phyloP scores from a whole-genome alignment of 2,888 invertebrate species.

The Lochmaea capreae region DNA sequence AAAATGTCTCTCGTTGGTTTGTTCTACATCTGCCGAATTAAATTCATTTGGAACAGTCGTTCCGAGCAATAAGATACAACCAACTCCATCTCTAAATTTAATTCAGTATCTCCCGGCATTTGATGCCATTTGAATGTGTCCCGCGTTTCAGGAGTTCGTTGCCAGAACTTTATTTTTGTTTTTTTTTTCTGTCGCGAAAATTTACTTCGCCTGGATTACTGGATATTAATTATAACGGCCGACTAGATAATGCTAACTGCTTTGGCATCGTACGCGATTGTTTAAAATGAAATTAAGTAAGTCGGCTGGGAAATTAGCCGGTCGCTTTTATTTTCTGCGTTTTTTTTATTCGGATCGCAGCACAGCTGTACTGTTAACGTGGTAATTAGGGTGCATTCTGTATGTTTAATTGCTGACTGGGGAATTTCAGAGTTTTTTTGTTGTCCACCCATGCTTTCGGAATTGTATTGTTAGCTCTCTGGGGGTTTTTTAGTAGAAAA shows the following conservation, averaged over 20 bases:
- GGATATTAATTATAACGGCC: conserved; percentile 51
- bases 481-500: background rate
- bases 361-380: conserved; percentile 39
- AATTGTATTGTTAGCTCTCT: conserved; percentile 23
- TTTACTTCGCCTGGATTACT: conserved; percentile 45
- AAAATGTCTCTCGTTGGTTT: no score
- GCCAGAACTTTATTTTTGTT: conserved; percentile 51
- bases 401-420: conserved; percentile 40
- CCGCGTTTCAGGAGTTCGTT: conserved; percentile 54
- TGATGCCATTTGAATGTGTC: conserved; percentile 61
- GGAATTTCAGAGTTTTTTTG: conserved; percentile 28
- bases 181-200: conserved; percentile 45
- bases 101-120: conserved; percentile 49
- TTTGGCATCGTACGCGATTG: conserved; percentile 46
- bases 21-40: background rate
- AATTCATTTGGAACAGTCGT: background rate
- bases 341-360: conserved; percentile 22
- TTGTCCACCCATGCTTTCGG: conserved; percentile 17
- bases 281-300: conserved; percentile 49
- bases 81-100: conserved; percentile 44
- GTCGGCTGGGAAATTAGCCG: conserved; percentile 40
- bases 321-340: conserved; percentile 33
- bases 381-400: conserved; percentile 42
- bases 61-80: background rate
- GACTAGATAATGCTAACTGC: conserved; percentile 46